These are phyloP conservation scores for Craterocephalus amniculus DNA, from an alignment of 2,797 vertebrate genomes.

Conservation along the genomic window DNA sequence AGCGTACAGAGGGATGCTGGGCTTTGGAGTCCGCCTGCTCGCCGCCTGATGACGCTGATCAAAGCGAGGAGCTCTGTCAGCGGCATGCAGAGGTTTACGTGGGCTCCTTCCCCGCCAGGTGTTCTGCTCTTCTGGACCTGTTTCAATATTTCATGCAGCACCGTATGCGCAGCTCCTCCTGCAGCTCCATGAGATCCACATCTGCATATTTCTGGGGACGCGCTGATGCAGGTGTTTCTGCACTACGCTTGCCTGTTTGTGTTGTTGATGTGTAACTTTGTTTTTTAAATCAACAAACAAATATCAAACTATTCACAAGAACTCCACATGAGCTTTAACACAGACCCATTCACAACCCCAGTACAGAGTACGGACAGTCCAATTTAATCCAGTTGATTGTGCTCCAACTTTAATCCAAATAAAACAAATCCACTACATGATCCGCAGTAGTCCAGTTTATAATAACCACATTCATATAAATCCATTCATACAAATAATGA, in stretches of 20 bases:
- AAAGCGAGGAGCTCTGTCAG: constrained; percentile 48
- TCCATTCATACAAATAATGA: too few relatives aligned
- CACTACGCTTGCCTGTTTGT: neutral
- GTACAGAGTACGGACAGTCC: too few relatives aligned
- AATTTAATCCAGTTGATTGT: too few relatives aligned
- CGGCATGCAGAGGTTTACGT: constrained; percentile 24
- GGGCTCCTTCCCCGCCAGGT: constrained; percentile 57
- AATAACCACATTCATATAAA: too few relatives aligned
- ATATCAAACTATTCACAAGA: too few relatives aligned
- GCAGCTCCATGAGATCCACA: constrained; percentile 31
- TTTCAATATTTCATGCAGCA: constrained; percentile 73
- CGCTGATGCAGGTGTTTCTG: constrained; percentile 48
- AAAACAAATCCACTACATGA: too few relatives aligned
- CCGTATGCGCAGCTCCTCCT: constrained; percentile 58
- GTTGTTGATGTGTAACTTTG: neutral
- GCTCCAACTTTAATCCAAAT: too few relatives aligned
- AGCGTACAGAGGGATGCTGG: constrained; percentile 39
- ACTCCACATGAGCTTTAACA: too few relatives aligned
- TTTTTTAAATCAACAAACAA: too few relatives aligned
- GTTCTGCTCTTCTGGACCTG: constrained; percentile 63
- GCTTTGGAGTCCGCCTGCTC: constrained; percentile 47
- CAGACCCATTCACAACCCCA: too few relatives aligned
- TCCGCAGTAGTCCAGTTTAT: too few relatives aligned
- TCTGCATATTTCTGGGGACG: constrained; percentile 57
- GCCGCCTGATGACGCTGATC: constrained; percentile 46